These are phyloP conservation scores for Forbesichthys agassizii DNA, from an alignment of 2,113 vertebrate species.

Conservation along the genomic window DNA sequence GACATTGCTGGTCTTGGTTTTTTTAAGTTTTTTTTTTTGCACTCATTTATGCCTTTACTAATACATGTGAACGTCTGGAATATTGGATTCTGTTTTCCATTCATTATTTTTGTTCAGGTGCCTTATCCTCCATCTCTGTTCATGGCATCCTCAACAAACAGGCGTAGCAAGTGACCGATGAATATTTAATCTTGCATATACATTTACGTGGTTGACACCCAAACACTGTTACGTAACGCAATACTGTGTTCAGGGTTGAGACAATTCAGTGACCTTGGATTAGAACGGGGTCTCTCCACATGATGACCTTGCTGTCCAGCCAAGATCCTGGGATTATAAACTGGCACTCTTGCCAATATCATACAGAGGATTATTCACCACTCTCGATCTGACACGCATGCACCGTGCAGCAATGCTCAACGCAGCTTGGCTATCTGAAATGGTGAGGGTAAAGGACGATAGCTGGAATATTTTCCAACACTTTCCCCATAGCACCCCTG, in stretches of 20 bases:
- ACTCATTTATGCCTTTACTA: constrained; percentile 24
- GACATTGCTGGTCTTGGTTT: constrained; percentile 18
- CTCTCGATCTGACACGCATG: constrained; percentile 8
- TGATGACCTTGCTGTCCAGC: constrained; percentile 29
- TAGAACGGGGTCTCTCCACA: constrained; percentile 32
- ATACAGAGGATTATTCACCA: constrained; percentile 45
- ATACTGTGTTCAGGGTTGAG: constrained; percentile 7
- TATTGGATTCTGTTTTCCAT: constrained; percentile 31
- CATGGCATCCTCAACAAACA: not conserved
- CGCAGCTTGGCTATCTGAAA: constrained; percentile 17
- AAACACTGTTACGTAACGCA: constrained; percentile 40
- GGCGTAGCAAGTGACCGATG: not conserved
- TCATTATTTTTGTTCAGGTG: constrained; percentile 24
- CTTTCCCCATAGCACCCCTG: not conserved
- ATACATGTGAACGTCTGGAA: constrained; percentile 33
- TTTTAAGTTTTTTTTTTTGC: constrained; percentile 19
- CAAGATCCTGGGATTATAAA: constrained; percentile 57
- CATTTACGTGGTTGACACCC: not conserved
- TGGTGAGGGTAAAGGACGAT: not conserved
- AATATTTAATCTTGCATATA: not conserved
- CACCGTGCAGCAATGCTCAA: not conserved
- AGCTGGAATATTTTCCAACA: not conserved
- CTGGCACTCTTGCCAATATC: constrained; percentile 31
- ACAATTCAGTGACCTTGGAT: constrained; percentile 58
- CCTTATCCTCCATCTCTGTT: constrained; percentile 3